Evolutionary conservation across 2,888 invertebrate genomes (phyloP), one percentile per base, ranked within the genome.

Genomic region (Acanthosepion esculentum): DNA sequence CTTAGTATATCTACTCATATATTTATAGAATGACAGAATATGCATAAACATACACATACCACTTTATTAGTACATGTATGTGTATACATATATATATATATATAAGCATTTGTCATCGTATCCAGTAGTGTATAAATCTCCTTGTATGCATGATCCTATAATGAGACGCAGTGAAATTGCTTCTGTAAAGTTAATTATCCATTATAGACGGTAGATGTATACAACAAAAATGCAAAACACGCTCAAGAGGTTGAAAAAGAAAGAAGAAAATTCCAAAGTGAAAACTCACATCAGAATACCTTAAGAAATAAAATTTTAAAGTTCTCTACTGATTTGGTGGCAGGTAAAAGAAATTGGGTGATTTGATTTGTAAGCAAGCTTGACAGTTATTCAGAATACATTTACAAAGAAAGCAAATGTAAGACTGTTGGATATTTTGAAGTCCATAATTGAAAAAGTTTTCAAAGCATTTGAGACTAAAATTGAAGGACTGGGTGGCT

Each of bases 341-440:
- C 78, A 33, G 78, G 5, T 78, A 78, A 78, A 12, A 78, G 78
- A 78, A 78, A 78, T 78, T 78, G n/a, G 78, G n/a, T n/a, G 78
- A 78, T 78, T 78, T 78, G 78, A 78, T 78, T n/a, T 78, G 78
- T 78, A 78, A 78, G 78, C n/a, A 78, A 78, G n/a, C 78, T 78
- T 78, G 78, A 78, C 78, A 78, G 78, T 78, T 78, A 78, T 78
- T 78, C 78, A 12, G 78, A 78, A 78, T n/a, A 78, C n/a, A 78
- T 78, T 78, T 78, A 33, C 78, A n/a, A 78, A n/a, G 78, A 78
- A 78, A 78, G 78, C 78, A 78, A 78, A 78, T 18, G 78, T 78
- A 18, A 78, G 33, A 33, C 78, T 78, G 78, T 78, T 33, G 78
- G 10, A 12, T 78, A 78, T 78, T n/a, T n/a, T 78, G n/a, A 10